Base-by-base conservation (phyloP, 2,888 invertebrate genomes). In the Hirtodrosophila duncani region DNA sequence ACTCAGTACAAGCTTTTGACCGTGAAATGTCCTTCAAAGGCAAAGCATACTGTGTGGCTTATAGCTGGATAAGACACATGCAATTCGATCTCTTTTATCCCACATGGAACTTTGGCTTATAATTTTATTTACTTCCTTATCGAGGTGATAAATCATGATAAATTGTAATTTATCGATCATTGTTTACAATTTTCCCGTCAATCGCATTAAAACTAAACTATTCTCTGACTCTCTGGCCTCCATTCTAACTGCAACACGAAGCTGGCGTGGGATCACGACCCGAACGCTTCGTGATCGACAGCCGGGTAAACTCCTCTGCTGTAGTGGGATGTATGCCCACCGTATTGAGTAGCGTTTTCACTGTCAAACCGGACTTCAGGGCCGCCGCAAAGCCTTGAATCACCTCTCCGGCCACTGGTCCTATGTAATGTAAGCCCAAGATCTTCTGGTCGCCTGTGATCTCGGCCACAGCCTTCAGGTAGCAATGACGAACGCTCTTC, bases 191-290 rank as follows among this genome's bases (percentile, higher is more conserved):
- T n/a, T n/a, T n/a, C n/a, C n/a, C n/a, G n/a, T n/a, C n/a, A n/a
- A n/a, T n/a, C n/a, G n/a, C n/a, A n/a, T n/a, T n/a, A n/a, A n/a
- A n/a, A n/a, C n/a, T n/a, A n/a, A n/a, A n/a, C n/a, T n/a, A n/a
- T n/a, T n/a, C n/a, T n/a, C n/a, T n/a, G n/a, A n/a, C n/a, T n/a
- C n/a, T n/a, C n/a, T n/a, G n/a, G n/a, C n/a, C n/a, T n/a, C n/a
- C n/a, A n/a, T 14, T 79, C 88, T 96, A 97, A 90, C 97, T 97
- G 92, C 97, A 98, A 90, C 98, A 98, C 16, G 95, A 94, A 21
- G 95, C 93, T 23, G 96, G 95, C 75, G 93, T 94, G 53, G 96
- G 94, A 86, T 95, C 95, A 70, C 90, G 88, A 39, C 97, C 97
- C 31, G 97, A 97, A 61, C 96, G 91, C 88, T 98, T 98, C 42